These are phyloP conservation scores for Gorsachius magnificus DNA, from an alignment of 2,797 vertebrate genomes.

Conservation along the genomic window DNA sequence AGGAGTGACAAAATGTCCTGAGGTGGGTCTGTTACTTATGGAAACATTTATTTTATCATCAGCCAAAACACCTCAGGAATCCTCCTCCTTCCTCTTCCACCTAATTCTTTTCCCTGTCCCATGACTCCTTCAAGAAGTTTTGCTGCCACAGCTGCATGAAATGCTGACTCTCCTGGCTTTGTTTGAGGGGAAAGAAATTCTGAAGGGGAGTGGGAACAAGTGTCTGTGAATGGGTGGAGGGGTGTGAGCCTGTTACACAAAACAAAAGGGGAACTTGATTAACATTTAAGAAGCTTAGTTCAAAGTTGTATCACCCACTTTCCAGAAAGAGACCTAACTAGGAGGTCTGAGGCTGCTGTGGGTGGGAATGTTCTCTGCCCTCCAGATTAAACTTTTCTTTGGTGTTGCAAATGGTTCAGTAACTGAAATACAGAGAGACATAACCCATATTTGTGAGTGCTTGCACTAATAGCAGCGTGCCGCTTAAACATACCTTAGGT, in stretches of 20 bases:
- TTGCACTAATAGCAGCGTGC: neutral
- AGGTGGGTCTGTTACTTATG: neutral
- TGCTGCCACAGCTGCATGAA: neutral
- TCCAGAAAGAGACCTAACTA: neutral
- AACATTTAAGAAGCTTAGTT: neutral
- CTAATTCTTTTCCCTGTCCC: neutral
- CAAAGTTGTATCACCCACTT: neutral
- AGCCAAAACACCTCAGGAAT: constrained; percentile 1
- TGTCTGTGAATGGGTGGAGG: neutral
- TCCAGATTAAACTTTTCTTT: neutral
- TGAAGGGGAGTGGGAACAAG: neutral
- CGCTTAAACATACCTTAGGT: neutral
- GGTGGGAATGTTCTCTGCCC: neutral
- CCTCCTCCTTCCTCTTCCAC: neutral
- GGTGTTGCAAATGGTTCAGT: neutral
- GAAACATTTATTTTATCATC: neutral
- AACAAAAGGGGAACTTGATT: neutral
- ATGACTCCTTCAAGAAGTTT: neutral
- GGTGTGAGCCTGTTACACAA: neutral
- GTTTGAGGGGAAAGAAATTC: neutral
- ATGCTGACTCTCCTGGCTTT: neutral
- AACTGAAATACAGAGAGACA: neutral
- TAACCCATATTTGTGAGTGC: neutral
- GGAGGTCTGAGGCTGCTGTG: neutral
- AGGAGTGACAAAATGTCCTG: neutral